Base-by-base conservation (phyloP, 2,888 invertebrate species). In the Chesias legatella region DNA sequence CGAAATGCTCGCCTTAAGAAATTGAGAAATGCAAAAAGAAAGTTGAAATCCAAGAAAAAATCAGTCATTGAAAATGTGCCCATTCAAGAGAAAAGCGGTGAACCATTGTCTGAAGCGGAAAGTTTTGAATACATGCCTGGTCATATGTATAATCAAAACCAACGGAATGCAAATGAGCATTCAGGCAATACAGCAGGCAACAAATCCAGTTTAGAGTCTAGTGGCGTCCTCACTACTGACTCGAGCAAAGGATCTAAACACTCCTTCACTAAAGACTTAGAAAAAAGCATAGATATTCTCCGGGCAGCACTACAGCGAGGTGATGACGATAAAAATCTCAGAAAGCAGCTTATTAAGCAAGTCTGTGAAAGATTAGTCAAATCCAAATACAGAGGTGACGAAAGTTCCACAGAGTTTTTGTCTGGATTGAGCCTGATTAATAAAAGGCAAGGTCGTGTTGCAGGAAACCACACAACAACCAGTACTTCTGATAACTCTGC, bases 121-220 rank as follows among this genome's bases (percentile, higher is more conserved):
- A 93, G 93, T 63, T 93, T 93, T 73, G 92, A 93, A 67, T 93
- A 92, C 63, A 79, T 90, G 75, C 89, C 88, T 33, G 90, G 89
- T 1, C 82, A 91, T 58, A 79, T 90, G 40, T 92, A 91, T 57
- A 89, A 90, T 55, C 89, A 90, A 56, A 89, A 82, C 39, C 73
- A 79, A 60, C 55, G 72, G 25, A 66, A 70, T 32, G 56, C 61
- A 27, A 63, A 67, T 48, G 57, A 67, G 27, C 47, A 57, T 24
- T 44, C 57, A 26, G 60, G 44, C 8, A 72, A 67, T 49, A 58
- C 58, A 36, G 67, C 58, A 38, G 82, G 73, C 0, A 85, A 85
- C 52, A 86, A 83, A 58, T 88, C 85, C 9, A 88, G 85, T 36
- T 67, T 82, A 46, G 88, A 86, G 63, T 86, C 88, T 9, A 85